Base-by-base conservation (phyloP, 2,888 invertebrate genomes). In the Carterocephalus palaemon region DNA sequence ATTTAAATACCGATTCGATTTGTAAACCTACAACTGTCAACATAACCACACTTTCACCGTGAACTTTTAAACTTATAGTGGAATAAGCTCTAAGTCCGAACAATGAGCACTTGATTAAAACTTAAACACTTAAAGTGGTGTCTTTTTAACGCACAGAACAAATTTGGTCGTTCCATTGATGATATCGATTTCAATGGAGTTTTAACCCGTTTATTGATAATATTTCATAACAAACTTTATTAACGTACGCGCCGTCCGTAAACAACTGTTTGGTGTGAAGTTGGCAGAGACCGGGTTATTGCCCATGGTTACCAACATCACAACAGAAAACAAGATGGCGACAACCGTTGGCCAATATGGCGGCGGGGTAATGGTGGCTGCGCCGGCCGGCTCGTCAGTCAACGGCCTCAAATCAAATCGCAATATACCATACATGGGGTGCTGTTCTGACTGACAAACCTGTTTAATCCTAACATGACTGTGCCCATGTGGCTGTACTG, bases 21-120 rank as follows among this genome's bases (percentile, higher is more conserved):
- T 4, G 12, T 24, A 15, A 8, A 26, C 5, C 23, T 37, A 16
- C 57, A 75, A 76, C 70, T 67, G 70, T 72, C 71, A 76, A 75
- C 65, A 73, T 78, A 81, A 78, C 77, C 79, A 60, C 66, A 81
- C 77, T 76, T 80, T 78, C 73, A 76, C 71, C n/a, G n/a, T 65
- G 49, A 45, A 23, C 29, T 45, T 45, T 26, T 22, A 6, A 42
- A 33, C 20, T 20, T 22, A 16, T 43, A 49, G 47, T 10, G 12
- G 20, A 38, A 20, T 29, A 13, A 19, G 12, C 23, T 28, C 16
- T 4, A 36, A 37, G 43, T 37, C 37, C 37, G 31, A 23, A 37
- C 23, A 23, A 6, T 37, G 3, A 45, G 37, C 31, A 23, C 23
- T 36, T 45, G 17, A 45, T 37, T 37, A 23, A 37, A 37, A 37